These are phyloP conservation scores for Chironomus striatipennis DNA, from an alignment of 1,140 invertebrate species.

Conservation along the genomic window DNA sequence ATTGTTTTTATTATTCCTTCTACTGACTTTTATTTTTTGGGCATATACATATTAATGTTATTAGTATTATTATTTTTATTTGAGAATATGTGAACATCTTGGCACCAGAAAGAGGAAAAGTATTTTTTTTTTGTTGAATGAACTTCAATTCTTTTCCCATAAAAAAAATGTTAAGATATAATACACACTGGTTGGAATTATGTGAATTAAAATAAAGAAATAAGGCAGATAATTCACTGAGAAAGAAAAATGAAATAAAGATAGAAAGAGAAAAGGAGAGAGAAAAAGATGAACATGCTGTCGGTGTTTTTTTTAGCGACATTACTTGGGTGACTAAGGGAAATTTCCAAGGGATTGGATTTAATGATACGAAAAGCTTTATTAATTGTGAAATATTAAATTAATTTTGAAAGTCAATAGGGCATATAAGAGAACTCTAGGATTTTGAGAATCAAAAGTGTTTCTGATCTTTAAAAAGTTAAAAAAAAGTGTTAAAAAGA, in stretches of 20 bases:
- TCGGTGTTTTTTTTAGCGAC: background rate
- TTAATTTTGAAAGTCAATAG: too few species aligned
- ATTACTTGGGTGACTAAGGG: background rate
- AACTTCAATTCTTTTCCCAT: conserved; percentile 3
- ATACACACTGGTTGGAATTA: background rate
- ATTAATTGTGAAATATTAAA: too few species aligned
- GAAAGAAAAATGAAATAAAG: background rate
- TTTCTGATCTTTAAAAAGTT: too few species aligned
- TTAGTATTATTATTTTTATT: too few species aligned
- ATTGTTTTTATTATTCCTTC: background rate
- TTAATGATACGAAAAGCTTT: too few species aligned
- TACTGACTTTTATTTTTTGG: background rate
- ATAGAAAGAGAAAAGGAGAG: background rate
- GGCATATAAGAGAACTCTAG: too few species aligned
- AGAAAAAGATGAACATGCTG: background rate
- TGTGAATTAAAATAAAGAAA: conserved; percentile 10
- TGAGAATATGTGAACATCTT: background rate
- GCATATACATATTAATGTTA: too few species aligned
- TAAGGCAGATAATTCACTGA: background rate
- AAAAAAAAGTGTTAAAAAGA: too few species aligned
- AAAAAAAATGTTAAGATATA: background rate
- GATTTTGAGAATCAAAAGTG: too few species aligned
- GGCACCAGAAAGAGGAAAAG: background rate
- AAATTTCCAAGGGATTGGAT: too few species aligned
- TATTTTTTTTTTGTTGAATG: background rate